Evolutionary conservation across 2,888 invertebrate genomes (phyloP), one percentile per base, ranked within the genome.

Genomic region (Diachrysia chrysitis): DNA sequence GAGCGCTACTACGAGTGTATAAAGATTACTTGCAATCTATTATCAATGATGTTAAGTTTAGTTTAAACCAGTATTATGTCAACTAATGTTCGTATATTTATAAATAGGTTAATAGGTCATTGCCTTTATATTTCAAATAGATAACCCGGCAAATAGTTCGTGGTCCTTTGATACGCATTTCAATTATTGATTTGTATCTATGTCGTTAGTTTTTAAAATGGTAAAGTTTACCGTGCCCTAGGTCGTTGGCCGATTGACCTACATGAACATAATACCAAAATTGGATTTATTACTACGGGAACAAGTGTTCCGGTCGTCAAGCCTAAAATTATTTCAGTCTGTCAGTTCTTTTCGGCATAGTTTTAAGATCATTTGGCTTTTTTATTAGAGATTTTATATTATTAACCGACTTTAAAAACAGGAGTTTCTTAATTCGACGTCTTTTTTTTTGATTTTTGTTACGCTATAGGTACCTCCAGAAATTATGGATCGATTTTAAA

Each of bases 231-330:
- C 25, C 9, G 12, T 55, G 56, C 51, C 62, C 29, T 66, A 75
- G 78, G 75, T 60, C 66, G 42, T 65, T 75, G 75, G n/a, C 69
- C 64, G 62, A 63, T 19, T 77, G 64, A 60, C 75, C 69, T 17
- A 68, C 23, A 37, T 66, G 32, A 51, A 68, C 23, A 37, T 66
- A 37, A 51, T 53, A 7, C 48, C 37, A 56, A 14, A 65, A 73
- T 63, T 58, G 70, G 59, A 70, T 73, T 51, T 63, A 66, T 14
- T 25, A 58, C 29, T 55, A 23, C 65, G 60, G 71, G 77, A 67
- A 56, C 58, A 42, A 35, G 0, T 55, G 1, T 0, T 77, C 70
- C 73, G 57, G 48, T 9, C 1, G 57, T 62, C 35, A 42, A n/a
- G 19, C 19, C 37, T 64, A 17, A 17, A 29, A 19, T 7, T 35